Evolutionary conservation across 2,113 vertebrate genomes (phyloP).

Genomic region (Ammodytes dubius): DNA sequence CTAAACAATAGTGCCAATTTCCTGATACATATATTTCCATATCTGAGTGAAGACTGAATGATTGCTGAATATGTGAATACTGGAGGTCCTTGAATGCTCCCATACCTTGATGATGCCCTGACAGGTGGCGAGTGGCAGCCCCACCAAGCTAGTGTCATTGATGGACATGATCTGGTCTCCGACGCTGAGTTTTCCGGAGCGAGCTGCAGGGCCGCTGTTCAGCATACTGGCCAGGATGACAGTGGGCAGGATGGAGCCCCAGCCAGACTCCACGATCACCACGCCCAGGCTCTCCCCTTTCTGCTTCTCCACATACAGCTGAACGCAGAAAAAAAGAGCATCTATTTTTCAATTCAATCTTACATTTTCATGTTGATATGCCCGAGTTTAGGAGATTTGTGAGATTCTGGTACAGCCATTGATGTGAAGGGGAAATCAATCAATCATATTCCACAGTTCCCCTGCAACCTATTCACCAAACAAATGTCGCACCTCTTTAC

Average conservation of each 20-base stretch:
- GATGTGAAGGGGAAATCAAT: slow-evolving; percentile 15
- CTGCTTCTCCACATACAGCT: slow-evolving; percentile 96
- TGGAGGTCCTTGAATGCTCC: neutral
- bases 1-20: neutral
- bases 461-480: slow-evolving; percentile 7
- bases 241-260: slow-evolving; percentile 98
- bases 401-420: neutral
- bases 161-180: slow-evolving; percentile 99
- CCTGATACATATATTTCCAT: neutral
- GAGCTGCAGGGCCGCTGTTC: slow-evolving; percentile 95
- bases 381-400: neutral
- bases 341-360: neutral
- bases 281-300: slow-evolving; percentile 97
- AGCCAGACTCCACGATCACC: slow-evolving; percentile 98
- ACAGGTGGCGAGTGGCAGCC: slow-evolving; percentile 95
- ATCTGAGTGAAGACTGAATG: neutral
- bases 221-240: slow-evolving; percentile 98
- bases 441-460: slow-evolving; percentile 8
- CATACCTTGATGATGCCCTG: slow-evolving; percentile 98
- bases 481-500: slow-evolving; percentile 91
- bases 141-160: slow-evolving; percentile 97
- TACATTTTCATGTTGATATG: neutral
- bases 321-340: slow-evolving; percentile 36
- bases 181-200: slow-evolving; percentile 96
- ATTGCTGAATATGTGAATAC: neutral